These are phyloP conservation scores for Xenus cinereus DNA, from an alignment of 2,113 vertebrate species.

Conservation along the genomic window DNA sequence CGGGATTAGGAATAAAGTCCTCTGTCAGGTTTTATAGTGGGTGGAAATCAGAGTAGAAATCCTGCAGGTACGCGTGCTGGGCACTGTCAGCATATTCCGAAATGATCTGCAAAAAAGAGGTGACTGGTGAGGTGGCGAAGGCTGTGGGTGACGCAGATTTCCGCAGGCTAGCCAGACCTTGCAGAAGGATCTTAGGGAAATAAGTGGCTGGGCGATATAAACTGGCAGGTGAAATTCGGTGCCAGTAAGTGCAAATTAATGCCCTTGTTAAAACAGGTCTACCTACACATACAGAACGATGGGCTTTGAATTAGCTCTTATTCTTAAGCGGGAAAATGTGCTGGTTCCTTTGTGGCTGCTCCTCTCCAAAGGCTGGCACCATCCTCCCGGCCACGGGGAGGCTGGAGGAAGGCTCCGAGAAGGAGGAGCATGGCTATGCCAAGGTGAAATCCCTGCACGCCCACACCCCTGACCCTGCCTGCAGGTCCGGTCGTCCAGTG, in stretches of 20 bases:
- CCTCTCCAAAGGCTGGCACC: neutral
- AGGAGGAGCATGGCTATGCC: rapidly evolving
- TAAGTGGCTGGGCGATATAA: neutral
- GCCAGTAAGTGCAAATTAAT: neutral
- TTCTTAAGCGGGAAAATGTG: neutral
- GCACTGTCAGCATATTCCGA: neutral
- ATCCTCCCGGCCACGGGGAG: rapidly evolving
- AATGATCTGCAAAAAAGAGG: neutral
- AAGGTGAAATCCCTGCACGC: neutral
- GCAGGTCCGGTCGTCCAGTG: neutral
- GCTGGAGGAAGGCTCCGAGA: neutral
- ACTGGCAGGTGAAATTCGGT: neutral
- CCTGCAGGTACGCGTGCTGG: neutral
- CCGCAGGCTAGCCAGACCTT: neutral
- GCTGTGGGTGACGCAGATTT: neutral
- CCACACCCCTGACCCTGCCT: rapidly evolving
- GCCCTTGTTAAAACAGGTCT: neutral
- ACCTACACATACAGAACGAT: neutral
- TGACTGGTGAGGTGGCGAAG: neutral
- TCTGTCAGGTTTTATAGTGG: neutral
- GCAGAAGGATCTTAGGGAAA: neutral
- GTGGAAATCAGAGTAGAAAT: neutral
- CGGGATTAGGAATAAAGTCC: neutral
- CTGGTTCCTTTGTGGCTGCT: neutral
- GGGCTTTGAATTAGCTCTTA: neutral